Evolutionary conservation across 2,113 vertebrate species (phyloP), one percentile per base, ranked within the genome.

Genomic region (Xiphias gladius): DNA sequence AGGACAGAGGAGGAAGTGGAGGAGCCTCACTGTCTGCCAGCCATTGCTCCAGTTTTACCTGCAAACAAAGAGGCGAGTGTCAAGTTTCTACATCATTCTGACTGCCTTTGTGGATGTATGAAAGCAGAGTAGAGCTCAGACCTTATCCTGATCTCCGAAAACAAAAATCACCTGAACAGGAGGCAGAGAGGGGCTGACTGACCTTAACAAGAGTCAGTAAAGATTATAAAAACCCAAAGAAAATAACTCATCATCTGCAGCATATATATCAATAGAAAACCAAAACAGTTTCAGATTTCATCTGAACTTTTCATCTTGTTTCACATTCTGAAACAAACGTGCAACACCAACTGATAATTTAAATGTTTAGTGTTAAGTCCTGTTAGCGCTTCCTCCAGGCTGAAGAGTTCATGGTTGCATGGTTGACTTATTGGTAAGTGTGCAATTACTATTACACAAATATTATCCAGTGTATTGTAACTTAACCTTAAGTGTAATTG

Each of bases 11-110:
- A 80, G 76, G 52, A 80, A 58, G 41, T 50, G 16, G 43, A 76
- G 71, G 71, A 72, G 79, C 52, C 82, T 64, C 41, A 69, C 10
- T 59, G 81, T 73, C 80, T 71, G 71, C 39, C 35, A 7, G 41
- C 52, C 41, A n/a, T 48, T 0, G 11, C 69, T 64, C 52, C 75
- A 64, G 67, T 68, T 83, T 64, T 46, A 65, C 48, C 41, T 46
- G 64, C 14, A 61, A 43, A 85, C 83, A 82, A 88, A 82, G 71
- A 68, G 13, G 10, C 0, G 22, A 61, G 65, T 55, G 75, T 88
- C 16, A 14, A 62, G 57, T 82, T 82, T 66, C 71, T 70, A 7
- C 48, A 52, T 80, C 9, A 5, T 41, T 37, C 65, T 16, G 17
- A 43, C 37, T n/a, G 32, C 30, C 57, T 73, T 66, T 86, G 76